Conservation (phyloP, 1,140 invertebrate genomes). For the Delia radicum region DNA sequence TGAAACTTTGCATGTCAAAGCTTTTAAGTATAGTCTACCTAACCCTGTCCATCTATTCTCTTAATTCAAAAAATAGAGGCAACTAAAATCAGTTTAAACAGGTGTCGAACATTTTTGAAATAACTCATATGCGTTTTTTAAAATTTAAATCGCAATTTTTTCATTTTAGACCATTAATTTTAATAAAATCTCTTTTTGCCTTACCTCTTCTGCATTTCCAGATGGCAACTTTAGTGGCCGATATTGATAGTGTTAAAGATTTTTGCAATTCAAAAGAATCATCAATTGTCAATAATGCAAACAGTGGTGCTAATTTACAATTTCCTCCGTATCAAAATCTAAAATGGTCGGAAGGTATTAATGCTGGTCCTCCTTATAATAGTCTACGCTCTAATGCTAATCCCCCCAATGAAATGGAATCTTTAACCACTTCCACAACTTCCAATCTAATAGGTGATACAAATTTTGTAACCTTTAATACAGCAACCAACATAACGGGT, state of each 20-base stretch:
- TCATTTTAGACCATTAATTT: too few relatives aligned
- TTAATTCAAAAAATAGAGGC: too few relatives aligned
- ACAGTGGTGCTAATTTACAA: slow-evolving; percentile 9
- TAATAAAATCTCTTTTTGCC: too few relatives aligned
- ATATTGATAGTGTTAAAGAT: not conserved
- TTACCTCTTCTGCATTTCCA: not conserved
- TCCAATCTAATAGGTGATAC: not conserved
- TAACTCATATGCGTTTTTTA: too few relatives aligned
- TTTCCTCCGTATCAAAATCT: slow-evolving; percentile 11
- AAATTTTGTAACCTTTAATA: not conserved
- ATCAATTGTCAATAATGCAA: not conserved
- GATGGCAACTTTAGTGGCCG: not conserved
- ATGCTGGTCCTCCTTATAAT: slow-evolving; percentile 25
- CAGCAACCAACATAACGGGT: not conserved
- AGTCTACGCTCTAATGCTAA: not conserved
- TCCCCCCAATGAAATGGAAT: not conserved
- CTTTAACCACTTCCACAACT: too few relatives aligned
- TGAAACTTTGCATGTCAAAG: too few relatives aligned
- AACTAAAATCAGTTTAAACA: too few relatives aligned
- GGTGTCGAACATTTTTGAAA: too few relatives aligned
- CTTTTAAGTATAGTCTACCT: too few relatives aligned
- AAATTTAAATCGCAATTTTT: too few relatives aligned
- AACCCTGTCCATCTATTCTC: too few relatives aligned
- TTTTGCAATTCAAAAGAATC: not conserved
- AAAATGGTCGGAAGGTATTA: slow-evolving; percentile 33